Evolutionary conservation across 2,888 invertebrate genomes (phyloP), one percentile per base, ranked within the genome.

Genomic region (Melieria picta): DNA sequence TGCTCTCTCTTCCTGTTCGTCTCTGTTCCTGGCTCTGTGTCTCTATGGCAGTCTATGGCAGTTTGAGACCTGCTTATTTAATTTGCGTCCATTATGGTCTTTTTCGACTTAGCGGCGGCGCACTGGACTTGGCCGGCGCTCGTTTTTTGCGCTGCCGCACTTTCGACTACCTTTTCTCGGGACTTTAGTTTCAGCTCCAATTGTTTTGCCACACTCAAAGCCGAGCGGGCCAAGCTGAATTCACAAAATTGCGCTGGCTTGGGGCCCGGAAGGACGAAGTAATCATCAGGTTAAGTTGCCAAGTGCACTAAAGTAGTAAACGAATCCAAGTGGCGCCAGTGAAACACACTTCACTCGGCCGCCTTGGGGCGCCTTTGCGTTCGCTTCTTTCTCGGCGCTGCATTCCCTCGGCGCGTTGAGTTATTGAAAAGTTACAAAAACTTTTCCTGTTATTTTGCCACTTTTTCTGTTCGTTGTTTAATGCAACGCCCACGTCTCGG

Each of bases 211-310:
- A 11, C 50, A 10, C 50, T 10, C 9, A 11, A 52, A 52, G 13
- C 52, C 4, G 4, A 4, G 9, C 11, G 9, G 50, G 52, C 9
- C n/a, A 1, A 9, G 4, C 13, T 5, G 52, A n/a, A 13, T 7
- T 7, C 7, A 50, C 7, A 3, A 52, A 2, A 52, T n/a, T 5
- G 7, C 52, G 13, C 5, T 13, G 9, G 13, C 11, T 4, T 11
- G 52, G 11, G 13, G 52, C 45, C 10, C 10, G 45, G 7, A 45
- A 10, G 3, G 61, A 45, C 42, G 45, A 61, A 61, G 61, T 61
- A 61, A 61, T 61, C 61, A 61, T 45, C 61, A 61, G 61, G 61
- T 61, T 61, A 61, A 61, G 61, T 61, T 61, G 61, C 61, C 61
- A 61, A 61, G 10, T 61, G 61, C 61, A 11, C 61, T 61, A 45